Conservation (phyloP, 2,888 invertebrate genomes). For the Lacanobia oleracea region DNA sequence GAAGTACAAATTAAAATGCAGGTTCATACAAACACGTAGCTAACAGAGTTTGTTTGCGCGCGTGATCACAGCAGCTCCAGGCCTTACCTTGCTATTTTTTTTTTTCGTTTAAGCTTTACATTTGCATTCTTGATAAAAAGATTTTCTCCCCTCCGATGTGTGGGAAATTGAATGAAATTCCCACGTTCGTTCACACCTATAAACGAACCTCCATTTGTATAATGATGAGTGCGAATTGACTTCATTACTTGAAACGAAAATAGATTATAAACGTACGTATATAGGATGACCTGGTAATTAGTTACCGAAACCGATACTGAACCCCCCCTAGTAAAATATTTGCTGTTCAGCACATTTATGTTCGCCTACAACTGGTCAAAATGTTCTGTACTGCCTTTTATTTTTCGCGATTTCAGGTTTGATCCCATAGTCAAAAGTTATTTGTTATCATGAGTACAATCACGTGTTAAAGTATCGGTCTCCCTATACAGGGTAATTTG, state of each 20-base stretch:
- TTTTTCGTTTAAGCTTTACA: constrained; percentile 55
- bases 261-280: constrained; percentile 16
- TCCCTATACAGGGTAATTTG: no score
- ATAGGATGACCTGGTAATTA: no score
- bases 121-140: constrained; percentile 53
- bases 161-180: constrained; percentile 53
- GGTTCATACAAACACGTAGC: constrained; percentile 18
- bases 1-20: constrained; percentile 47
- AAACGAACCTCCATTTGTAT: constrained; percentile 47
- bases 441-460: no score
- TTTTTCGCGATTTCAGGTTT: no score
- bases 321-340: no score
- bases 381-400: no score
- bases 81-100: constrained; percentile 56
- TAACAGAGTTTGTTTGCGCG: constrained; percentile 42
- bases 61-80: constrained; percentile 26
- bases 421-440: no score
- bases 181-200: constrained; percentile 45
- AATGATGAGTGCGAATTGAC: constrained; percentile 51
- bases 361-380: no score
- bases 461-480: no score
- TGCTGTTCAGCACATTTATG: no score
- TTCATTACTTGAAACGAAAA: constrained; percentile 43
- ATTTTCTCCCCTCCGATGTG: constrained; percentile 40
- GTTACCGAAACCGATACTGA: no score